Base-by-base conservation (phyloP, 2,113 vertebrate genomes). In the Etheostoma cragini region DNA sequence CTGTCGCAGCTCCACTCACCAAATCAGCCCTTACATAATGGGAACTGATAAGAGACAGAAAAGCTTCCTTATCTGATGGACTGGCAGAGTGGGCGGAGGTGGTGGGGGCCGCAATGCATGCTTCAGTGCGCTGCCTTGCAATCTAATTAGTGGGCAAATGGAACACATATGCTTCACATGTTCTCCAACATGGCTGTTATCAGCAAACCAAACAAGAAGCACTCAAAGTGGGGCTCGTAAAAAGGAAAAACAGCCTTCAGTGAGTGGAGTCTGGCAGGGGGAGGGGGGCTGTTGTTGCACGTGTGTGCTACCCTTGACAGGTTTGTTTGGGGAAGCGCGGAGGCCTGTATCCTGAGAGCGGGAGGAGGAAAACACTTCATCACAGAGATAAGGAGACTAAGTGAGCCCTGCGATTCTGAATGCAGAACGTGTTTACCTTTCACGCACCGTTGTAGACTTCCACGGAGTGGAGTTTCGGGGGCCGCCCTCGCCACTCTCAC, bases 61-160 rank as follows among this genome's bases (percentile, higher is more conserved):
- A 94, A 92, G 88, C 82, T 87, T 92, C 87, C 93, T 94, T 95
- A 95, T 96, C 95, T 93, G 95, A 95, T 94, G 83, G 90, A 91
- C 91, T 78, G 87, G 81, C 87, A 89, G 79, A 85, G 88, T 68
- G 86, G 91, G 86, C 78, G 81, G 87, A 78, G 86, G 78, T 1
- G 73, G 80, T 6, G 69, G 74, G 78, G 81, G 67, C 82, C 80
- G 80, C 89, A 90, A 87, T 87, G 87, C 89, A 93, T 81, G 90
- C 86, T 92, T 94, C 90, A 92, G 81, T 93, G 93, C 83, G 80
- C 92, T 72, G 88, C 91, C 89, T 92, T 88, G 88, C 91, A 93
- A 95, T 95, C 90, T 94, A 94, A 95, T 96, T 95, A 95, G 91
- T 80, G 85, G 72, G 85, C 83, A 94, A 95, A 95, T 94, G 94